Base-by-base conservation (phyloP, 2,113 vertebrate genomes). In the Elephas maximus region DNA sequence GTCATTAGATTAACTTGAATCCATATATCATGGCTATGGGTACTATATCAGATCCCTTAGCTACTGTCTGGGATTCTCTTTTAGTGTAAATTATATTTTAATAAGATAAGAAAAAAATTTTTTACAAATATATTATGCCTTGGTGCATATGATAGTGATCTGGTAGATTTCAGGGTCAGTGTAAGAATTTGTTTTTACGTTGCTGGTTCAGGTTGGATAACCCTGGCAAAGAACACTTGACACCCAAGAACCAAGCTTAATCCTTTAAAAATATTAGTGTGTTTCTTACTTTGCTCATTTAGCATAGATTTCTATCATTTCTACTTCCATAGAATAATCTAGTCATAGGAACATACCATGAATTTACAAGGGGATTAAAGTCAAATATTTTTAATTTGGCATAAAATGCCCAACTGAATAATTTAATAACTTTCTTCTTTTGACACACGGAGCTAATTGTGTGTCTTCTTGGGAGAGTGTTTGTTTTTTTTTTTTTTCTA, bases 401-500 rank as follows among this genome's bases (percentile, higher is more conserved):
- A 71, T 17, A 45, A 48, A 45, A 92, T 28, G 65, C 45, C 12
- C 0, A 0, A 67, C 45, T 86, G 79, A 93, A 90, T 71, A 78
- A 88, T 57, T 73, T 79, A 94, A 65, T 95, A 83, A 45, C 0
- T 37, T 69, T 74, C 41, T 90, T 93, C n/a, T 96, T 78, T 94
- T 71, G 92, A 88, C 93, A 97, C 53, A 69, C 73, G 76, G 82
- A 93, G 63, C 76, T 93, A 78, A 88, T 76, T 69, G 85, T 57
- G 33, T 7, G 0, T 93, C 57, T 97, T 77, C 84, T 83, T 60
- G 91, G 91, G 92, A 73, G 41, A 92, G 83, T 88, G 74, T 57
- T 62, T 79, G 21, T 26, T 44, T 90, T 95, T 97, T 94, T 26
- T 44, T 90, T 95, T 97, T 94, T 98, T 91, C 97, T 97, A 97